These are phyloP conservation scores for Brevimyrus niger DNA, from an alignment of 2,113 vertebrate species.

Conservation along the genomic window DNA sequence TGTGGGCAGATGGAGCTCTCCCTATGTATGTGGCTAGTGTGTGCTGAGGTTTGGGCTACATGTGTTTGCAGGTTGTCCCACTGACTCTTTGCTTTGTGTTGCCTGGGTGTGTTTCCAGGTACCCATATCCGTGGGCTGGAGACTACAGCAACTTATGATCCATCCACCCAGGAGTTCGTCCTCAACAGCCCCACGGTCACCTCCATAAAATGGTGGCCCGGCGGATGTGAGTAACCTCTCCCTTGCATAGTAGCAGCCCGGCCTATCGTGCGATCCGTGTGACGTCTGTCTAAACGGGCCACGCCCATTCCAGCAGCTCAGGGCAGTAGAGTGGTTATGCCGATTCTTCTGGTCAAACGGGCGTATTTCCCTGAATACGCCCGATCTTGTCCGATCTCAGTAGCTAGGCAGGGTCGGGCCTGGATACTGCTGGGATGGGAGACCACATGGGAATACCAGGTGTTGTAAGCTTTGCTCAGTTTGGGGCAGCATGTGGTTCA, in stretches of 20 bases:
- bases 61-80: not conserved
- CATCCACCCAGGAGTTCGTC: slow-evolving; percentile 87
- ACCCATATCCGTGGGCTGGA: slow-evolving; percentile 89
- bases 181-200: slow-evolving; percentile 91
- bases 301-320: not conserved
- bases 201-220: slow-evolving; percentile 99
- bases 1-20: not conserved
- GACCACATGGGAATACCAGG: not conserved
- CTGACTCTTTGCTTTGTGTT: slow-evolving; percentile 7
- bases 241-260: not conserved
- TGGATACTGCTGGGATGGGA: not conserved
- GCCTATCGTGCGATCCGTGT: not conserved
- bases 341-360: not conserved
- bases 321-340: not conserved
- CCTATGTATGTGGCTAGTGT: not conserved
- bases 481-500: not conserved
- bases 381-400: not conserved
- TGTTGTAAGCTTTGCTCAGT: not conserved
- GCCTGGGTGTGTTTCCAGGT: slow-evolving; percentile 53
- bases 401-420: not conserved
- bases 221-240: slow-evolving; percentile 77
- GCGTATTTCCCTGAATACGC: not conserved
- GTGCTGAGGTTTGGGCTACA: not conserved
- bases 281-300: not conserved
- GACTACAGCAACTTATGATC: slow-evolving; percentile 91